Evolutionary conservation across 2,797 vertebrate genomes (phyloP).

Genomic region (Xyrichtys novacula): DNA sequence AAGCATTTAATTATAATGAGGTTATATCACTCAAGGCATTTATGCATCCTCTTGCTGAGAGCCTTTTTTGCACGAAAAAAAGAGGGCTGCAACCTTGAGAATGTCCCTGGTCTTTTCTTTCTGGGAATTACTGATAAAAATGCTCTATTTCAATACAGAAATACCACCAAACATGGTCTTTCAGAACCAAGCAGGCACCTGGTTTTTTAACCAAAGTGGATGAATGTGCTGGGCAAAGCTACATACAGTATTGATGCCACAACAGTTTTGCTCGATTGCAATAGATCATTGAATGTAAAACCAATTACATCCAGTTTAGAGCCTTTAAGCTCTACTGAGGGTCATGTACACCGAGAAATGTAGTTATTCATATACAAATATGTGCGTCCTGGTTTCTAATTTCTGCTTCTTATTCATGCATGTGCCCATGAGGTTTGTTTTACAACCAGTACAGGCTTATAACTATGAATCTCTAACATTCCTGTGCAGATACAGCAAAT

Average conservation of each 20-base stretch:
- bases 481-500: no score
- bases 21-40: constrained; percentile 12
- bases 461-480: no score
- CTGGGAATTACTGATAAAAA: neutral
- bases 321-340: no score
- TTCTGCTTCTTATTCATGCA: no score
- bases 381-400: no score
- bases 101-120: neutral
- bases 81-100: neutral
- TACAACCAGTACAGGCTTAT: no score
- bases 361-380: no score
- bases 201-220: neutral
- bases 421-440: no score
- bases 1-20: constrained; percentile 41
- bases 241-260: neutral
- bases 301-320: no score
- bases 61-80: constrained; percentile 8
- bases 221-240: constrained; percentile 1
- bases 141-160: neutral
- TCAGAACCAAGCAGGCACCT: constrained; percentile 1
- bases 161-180: neutral
- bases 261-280: neutral
- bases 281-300: neutral
- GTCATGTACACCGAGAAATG: no score
- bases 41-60: constrained; percentile 4